Evolutionary conservation across 2,888 invertebrate species (phyloP).

Genomic region (Pardosa pseudoannulata): DNA sequence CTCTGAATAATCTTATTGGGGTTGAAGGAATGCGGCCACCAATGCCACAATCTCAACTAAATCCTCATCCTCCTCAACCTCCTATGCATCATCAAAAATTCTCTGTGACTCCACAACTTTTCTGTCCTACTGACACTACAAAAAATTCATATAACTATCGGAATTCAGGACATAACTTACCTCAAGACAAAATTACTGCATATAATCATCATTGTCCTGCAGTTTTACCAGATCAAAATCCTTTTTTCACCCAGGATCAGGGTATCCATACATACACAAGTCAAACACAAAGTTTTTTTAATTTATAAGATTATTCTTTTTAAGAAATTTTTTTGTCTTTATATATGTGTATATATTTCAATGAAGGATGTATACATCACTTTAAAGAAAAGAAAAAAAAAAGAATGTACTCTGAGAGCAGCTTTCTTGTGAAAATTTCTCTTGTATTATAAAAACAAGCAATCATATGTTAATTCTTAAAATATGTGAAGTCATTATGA

Average conservation of each 20-base stretch:
- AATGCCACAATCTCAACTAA: slow-evolving; percentile 11
- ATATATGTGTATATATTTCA: too few species aligned
- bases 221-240: slow-evolving; percentile 8
- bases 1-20: slow-evolving; percentile 23
- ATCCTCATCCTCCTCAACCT: slow-evolving; percentile 13
- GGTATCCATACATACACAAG: slow-evolving; percentile 39
- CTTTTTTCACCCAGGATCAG: slow-evolving; percentile 41
- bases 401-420: too few species aligned
- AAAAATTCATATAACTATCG: slow-evolving; percentile 56
- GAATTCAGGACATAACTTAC: slow-evolving; percentile 29
- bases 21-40: slow-evolving; percentile 22
- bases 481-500: too few species aligned
- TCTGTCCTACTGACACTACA: slow-evolving; percentile 50
- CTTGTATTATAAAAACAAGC: too few species aligned
- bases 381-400: too few species aligned
- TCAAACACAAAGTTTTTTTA: slow-evolving; percentile 60
- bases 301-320: slow-evolving; percentile 35
- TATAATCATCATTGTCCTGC: slow-evolving; percentile 11
- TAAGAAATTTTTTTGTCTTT: too few species aligned
- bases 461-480: too few species aligned
- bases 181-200: slow-evolving; percentile 27
- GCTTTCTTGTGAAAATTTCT: too few species aligned
- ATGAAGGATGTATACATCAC: too few species aligned
- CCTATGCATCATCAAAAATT: slow-evolving; percentile 46
- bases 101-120: slow-evolving; percentile 34